Percentiles rank a stretch among this genome's conserved stretches.
Evolutionary conservation across 2,113 vertebrate species (phyloP).

Genomic region (Puma concolor): DNA sequence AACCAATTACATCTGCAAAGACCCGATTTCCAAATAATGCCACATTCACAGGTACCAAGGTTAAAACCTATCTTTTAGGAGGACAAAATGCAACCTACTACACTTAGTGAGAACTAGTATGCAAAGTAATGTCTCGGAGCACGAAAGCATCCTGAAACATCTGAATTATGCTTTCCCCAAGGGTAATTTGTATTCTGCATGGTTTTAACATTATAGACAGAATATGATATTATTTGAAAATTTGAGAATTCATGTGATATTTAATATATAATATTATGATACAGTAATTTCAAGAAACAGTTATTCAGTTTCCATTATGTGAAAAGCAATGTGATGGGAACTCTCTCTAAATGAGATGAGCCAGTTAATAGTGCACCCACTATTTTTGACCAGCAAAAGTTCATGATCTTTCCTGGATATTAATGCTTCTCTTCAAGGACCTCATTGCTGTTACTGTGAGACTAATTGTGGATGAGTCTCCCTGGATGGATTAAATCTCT

Average conservation of each 20-base stretch:
- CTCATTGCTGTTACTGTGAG: neutral
- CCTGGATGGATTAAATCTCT: neutral
- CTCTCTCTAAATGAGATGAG: neutral
- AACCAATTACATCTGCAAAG: neutral
- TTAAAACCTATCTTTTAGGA: neutral
- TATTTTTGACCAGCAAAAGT: slow-evolving; percentile 4
- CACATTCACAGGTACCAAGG: neutral
- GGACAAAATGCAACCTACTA: neutral
- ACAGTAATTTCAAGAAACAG: slow-evolving; percentile 11
- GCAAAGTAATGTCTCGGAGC: neutral
- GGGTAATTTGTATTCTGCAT: neutral
- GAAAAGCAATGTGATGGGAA: neutral
- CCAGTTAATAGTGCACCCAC: neutral
- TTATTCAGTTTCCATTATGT: neutral
- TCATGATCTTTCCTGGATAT: slow-evolving; percentile 5
- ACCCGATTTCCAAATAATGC: neutral
- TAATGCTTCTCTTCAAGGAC: neutral
- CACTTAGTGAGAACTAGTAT: neutral
- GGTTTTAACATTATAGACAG: neutral
- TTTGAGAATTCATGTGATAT: neutral
- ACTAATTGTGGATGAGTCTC: neutral
- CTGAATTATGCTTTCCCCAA: neutral
- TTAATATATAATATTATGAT: neutral
- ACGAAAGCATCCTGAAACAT: neutral
- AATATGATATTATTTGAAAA: slow-evolving; percentile 23